Evolutionary conservation across 2,888 invertebrate genomes (phyloP), one percentile per base, ranked within the genome.

Genomic region (Eupithecia insigniata): DNA sequence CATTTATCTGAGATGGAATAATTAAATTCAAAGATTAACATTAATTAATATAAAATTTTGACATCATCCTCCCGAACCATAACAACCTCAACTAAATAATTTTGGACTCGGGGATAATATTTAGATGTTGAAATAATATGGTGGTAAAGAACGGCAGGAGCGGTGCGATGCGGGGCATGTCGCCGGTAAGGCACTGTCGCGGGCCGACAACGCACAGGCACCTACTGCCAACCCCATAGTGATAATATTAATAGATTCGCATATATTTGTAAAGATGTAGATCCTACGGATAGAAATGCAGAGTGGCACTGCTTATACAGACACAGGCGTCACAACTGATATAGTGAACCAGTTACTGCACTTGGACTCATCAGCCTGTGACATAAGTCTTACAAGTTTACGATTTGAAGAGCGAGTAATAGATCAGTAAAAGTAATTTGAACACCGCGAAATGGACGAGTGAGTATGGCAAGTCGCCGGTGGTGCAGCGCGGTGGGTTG

Each of bases 141-240:
- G 16, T 71, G 70, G 72, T 66, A 72, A 70, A 68, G 55, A 74
- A 72, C 73, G 65, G 61, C 62, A 69, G 73, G 73, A 64, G 72
- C 72, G 74, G 66, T 69, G 72, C 72, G 74, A 65, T 69, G 78
- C 79, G 80, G 78, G 81, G 79, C 81, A 80, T 83, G 79, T 79
- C 80, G 84, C 85, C 84, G 82, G 82, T 87, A 87, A 88, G 91
- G 91, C 92, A 90, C 91, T 90, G 88, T 86, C 85, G 87, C 89
- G 86, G 86, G 85, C 84, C 82, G 80, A 80, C 80, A 78, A 73
- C 73, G 55, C 77, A 67, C 69, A 34, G 66, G 74, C 70, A 72
- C 76, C 71, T 68, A n/a, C 72, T 72, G 82, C 84, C 82, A 78
- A 78, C 78, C 75, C 73, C 8, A 18, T 36, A 32, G n/a, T 62